A percentile compares a stretch with the other conserved stretches of the same genome.
phyloP scores from a whole-genome alignment of 2,888 invertebrate genomes.

The Metellina segmentata region DNA sequence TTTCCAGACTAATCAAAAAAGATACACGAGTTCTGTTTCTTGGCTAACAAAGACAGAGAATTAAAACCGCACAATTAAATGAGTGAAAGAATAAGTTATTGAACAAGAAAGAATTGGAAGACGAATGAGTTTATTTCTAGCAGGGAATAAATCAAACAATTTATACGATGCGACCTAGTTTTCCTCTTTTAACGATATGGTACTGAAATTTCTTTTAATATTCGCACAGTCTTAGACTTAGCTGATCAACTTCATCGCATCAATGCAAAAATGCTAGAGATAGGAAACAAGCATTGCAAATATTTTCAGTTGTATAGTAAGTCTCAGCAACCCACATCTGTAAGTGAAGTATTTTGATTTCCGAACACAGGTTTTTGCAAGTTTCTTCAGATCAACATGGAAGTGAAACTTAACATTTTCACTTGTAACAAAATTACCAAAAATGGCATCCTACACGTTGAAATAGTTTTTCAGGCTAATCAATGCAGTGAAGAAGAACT shows the following conservation, averaged over 20 bases:
- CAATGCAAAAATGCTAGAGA: not conserved
- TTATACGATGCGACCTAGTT: not conserved
- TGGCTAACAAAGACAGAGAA: not conserved
- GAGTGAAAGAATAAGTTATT: not conserved
- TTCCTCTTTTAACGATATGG: not conserved
- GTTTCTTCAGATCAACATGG: too few species aligned
- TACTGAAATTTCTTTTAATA: not conserved
- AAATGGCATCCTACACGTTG: too few species aligned
- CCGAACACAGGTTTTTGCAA: not conserved
- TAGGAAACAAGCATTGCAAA: not conserved
- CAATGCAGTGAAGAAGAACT: too few species aligned
- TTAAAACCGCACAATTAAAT: not conserved
- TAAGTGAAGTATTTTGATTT: not conserved
- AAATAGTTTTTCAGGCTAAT: too few species aligned
- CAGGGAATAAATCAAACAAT: not conserved
- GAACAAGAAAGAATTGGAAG: not conserved
- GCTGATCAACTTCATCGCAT: not conserved
- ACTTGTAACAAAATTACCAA: too few species aligned
- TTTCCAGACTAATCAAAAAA: not conserved
- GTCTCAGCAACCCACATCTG: not conserved
- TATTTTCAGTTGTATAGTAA: not conserved
- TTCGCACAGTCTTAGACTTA: not conserved
- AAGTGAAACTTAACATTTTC: too few species aligned
- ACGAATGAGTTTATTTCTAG: not conserved
- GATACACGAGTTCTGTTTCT: not conserved